Evolutionary conservation across 2,113 vertebrate species (phyloP), one percentile per base, ranked within the genome.

Genomic region (Madoqua kirkii): DNA sequence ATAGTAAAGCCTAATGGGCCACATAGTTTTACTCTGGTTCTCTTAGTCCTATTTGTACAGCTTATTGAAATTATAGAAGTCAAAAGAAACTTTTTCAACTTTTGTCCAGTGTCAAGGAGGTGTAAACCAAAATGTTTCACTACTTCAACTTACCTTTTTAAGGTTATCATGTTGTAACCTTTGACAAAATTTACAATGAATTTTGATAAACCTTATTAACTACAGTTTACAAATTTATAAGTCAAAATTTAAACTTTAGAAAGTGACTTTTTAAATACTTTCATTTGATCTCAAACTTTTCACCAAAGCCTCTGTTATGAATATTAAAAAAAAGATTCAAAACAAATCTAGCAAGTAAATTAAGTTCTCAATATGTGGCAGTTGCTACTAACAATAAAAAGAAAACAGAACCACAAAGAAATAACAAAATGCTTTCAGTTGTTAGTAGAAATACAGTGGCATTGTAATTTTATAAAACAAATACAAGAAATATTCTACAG

Each of bases 221-320:
- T 89, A 85, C 8, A n/a, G 17, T 78, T 92, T 83, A 86, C 4
- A 67, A 67, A 89, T 74, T 76, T 31, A 57, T 57, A 95, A 86
- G 48, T 87, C 17, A 91, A 95, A 95, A 93, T 57, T 71, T 88
- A 78, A 95, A 86, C 71, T 59, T 81, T 2, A 88, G 50, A 96
- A 92, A 59, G 43, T 62, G 29, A 86, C 50, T 82, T 81, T 87
- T 62, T 89, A 81, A 87, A 91, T 86, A 45, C 29, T 92, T 48
- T 89, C 48, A 57, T 91, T 54, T 87, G 54, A 78, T 29, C n/a
- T 15, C 17, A 50, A 93, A 59, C 17, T 82, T 81, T 95, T 96
- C 29, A 97, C 40, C 36, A 91, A 91, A 84, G 48, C 36, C 62
- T 67, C 19, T n/a, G 16, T 67, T 16, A 67, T 67, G 7, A 67